Evolutionary conservation across 2,797 vertebrate species (phyloP), one percentile per base, ranked within the genome.

Genomic region (Peromyscus eremicus): DNA sequence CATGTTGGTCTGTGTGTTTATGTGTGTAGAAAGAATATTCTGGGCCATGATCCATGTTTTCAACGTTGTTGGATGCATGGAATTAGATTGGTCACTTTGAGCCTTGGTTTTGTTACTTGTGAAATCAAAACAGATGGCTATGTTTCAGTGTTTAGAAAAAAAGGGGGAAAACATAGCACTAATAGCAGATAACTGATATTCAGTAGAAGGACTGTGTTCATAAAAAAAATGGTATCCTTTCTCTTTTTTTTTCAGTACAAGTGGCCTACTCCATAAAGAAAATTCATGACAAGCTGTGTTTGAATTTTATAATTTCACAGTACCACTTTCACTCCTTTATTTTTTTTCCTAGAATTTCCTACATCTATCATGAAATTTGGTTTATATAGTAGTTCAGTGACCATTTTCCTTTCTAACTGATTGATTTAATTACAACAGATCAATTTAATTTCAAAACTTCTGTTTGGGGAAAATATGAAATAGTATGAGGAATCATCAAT

Each of bases 371-470:
- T 11, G 82, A 14, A 92, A 84, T 37, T 66, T 80, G 14, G 1
- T 68, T 77, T 62, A 40, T 62, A 89, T 8, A 13, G 7, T 46
- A 62, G n/a, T 83, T 89, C 71, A 62, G 19, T 60, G 49, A 76
- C 9, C 60, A 81, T 57, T 52, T 32, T 6, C 3, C 68, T 76
- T 77, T 90, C 66, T 46, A 52, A 29, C 17, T 57, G 10, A 70
- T 40, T 8, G 2, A 84, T 55, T 71, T 60, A 12, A 82, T 17
- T 21, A 13, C 3, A 34, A 81, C 40, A 71, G 46, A 62, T 0
- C 29, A 94, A 95, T 40, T 88, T 94, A 73, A 80, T 46, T 87
- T 57, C 64, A 68, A 83, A 86, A 68, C 13, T 29, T 88, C 91
- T 43, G 32, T 60, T 80, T 81, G 66, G 68, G 66, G 34, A 34